phyloP scores from a whole-genome alignment of 2,797 vertebrate genomes.

The Ctenopoma multispine region DNA sequence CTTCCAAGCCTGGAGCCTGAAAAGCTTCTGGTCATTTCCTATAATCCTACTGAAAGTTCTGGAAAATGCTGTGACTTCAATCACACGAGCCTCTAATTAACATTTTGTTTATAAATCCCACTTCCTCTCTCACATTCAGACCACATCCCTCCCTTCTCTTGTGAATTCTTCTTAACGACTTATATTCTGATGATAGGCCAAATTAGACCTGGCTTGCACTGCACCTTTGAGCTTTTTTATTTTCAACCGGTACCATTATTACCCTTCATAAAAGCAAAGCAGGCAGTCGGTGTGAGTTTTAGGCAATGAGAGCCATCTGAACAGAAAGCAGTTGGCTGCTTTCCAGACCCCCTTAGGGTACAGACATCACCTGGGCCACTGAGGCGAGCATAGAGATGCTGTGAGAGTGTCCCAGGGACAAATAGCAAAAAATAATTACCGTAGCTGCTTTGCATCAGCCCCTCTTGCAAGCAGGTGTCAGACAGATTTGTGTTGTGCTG shows the following conservation, averaged over 20 bases:
- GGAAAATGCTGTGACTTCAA: conserved; percentile 6
- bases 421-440: conserved; percentile 53
- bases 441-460: conserved; percentile 23
- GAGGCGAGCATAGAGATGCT: conserved; percentile 7
- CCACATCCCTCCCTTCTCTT: conserved; percentile 28
- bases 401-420: conserved; percentile 38
- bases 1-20: neutral
- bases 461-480: conserved; percentile 40
- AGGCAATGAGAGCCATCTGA: conserved; percentile 44
- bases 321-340: conserved; percentile 40
- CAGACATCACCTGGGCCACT: conserved; percentile 56
- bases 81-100: neutral
- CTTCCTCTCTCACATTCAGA: conserved; percentile 33
- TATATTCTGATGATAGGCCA: conserved; percentile 45
- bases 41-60: conserved; percentile 4
- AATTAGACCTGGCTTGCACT: conserved; percentile 37
- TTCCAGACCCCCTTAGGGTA: conserved; percentile 43
- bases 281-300: conserved; percentile 17
- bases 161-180: conserved; percentile 42
- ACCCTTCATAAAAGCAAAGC: conserved; percentile 44
- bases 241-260: conserved; percentile 34
- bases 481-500: conserved; percentile 28
- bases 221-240: conserved; percentile 24
- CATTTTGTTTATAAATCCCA: conserved; percentile 26
- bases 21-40: neutral